These are phyloP conservation scores for Chelonus insularis DNA, from an alignment of 1,140 invertebrate genomes.

Conservation along the genomic window DNA sequence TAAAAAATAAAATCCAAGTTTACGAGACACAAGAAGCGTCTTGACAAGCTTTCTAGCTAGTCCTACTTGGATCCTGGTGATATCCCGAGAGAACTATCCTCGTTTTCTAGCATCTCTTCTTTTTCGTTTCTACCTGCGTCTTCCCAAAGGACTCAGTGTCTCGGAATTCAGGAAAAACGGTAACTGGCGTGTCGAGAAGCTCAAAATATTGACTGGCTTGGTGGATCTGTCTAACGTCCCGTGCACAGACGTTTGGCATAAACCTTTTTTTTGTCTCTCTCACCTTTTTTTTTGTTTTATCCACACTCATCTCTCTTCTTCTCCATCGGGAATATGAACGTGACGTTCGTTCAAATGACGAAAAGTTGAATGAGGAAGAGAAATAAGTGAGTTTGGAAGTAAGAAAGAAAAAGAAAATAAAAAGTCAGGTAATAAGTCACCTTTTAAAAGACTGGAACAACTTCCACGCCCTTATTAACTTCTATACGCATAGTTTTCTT, in stretches of 20 bases:
- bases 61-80: background rate
- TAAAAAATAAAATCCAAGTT: constrained; percentile 12
- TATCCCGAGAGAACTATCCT: constrained; percentile 16
- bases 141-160: constrained; percentile 10
- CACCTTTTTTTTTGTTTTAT: constrained; percentile 4
- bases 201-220: constrained; percentile 50
- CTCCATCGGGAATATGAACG: no score
- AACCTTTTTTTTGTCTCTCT: background rate
- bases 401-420: background rate
- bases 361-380: no score
- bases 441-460: background rate
- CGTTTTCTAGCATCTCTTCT: constrained; percentile 24
- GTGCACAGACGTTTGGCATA: constrained; percentile 7
- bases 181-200: constrained; percentile 36
- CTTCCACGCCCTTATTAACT: constrained; percentile 40
- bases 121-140: constrained; percentile 35
- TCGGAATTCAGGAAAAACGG: constrained; percentile 35
- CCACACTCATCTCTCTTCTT: constrained; percentile 24
- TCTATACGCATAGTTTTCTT: constrained; percentile 46
- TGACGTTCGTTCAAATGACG: no score
- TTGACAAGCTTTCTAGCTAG: background rate
- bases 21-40: constrained; percentile 1
- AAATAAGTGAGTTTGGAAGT: no score
- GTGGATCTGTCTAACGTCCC: constrained; percentile 1
- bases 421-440: background rate